Evolutionary conservation across 2,113 vertebrate species (phyloP), one percentile per base, ranked within the genome.

Genomic region (Aviceda subcristata): DNA sequence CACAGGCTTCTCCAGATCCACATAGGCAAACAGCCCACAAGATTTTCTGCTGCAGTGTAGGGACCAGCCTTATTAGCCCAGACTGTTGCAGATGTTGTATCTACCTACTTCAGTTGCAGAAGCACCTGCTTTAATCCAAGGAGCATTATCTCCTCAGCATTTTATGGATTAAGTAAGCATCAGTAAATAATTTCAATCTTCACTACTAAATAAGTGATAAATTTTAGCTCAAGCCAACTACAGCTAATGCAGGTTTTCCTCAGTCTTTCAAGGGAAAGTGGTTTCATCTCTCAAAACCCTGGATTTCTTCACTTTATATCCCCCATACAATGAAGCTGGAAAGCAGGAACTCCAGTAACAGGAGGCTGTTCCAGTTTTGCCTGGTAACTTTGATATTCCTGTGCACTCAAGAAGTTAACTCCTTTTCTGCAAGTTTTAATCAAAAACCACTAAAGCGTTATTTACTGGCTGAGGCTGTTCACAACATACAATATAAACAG

Each of bases 281-380:
- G 5, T 27, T 66, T 77, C 20, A 11, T 36, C 3, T 69, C 23
- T 60, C 34, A 72, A 66, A 72, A 3, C 6, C 14, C 57, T 36
- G 22, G 10, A 14, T 60, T 78, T 59, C 17, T 29, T 72, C 23
- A 38, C 30, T 46, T 53, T 53, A 22, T 26, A 71, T 17, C 11
- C 12, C 26, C 1, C 0, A 34, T 15, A 29, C 2, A 53, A 16
- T 0, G 0, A 29, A 38, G 22, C 46, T 73, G 60, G 23, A 55
- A 38, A 63, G 24, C 62, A 82, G 16, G 46, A 90, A n/a, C 9
- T 26, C 5, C 38, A 36, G 6, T 9, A 32, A 17, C 10, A 80
- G 12, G 38, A 46, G 24, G 29, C 15, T 71, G 21, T 36, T 59
- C 50, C 50, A 36, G 29, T 45, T 56, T 43, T 46, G 43, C 41